Base-by-base conservation (phyloP, 2,888 invertebrate genomes). In the Latrodectus elegans region DNA sequence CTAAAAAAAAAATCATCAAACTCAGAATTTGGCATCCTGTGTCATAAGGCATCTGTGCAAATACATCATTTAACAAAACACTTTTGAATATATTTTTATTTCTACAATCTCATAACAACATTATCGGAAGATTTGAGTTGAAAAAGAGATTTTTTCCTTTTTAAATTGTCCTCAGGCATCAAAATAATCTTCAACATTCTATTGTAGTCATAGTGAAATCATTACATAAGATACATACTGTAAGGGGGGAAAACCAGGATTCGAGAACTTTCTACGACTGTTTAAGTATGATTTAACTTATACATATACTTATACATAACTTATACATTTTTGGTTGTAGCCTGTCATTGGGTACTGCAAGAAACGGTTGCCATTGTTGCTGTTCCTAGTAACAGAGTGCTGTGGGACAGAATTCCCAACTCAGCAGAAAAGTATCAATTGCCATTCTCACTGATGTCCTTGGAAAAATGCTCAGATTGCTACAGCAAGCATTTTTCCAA, bases 301-400 rank as follows among this genome's bases (percentile, higher is more conserved):
- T 49, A 10, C 1, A 14, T 10, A 72, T 49, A 38, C n/a, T 0
- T 15, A 10, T n/a, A n/a, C n/a, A 68, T 8, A 14, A 17, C 11
- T 17, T 12, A 75, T 49, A 11, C 14, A 14, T 26, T 0, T 8
- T 15, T 83, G 1, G 9, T 68, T 75, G 2, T 26, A 87, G 86
- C 86, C 8, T 87, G 86, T 51, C 75, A 75, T 38, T 87, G 86
- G 86, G 81, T 87, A 17, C 68, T 72, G 3, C 76, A 87, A n/a
- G 81, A 76, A 11, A 87, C 81, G 8, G 49, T 87, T 1, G 86
- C 81, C 11, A 76, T 87, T 0, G 17, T 87, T n/a, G 86, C 86
- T 8, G 76, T 87, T 14, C 53, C 86, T 8, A 60, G 60, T 17
- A 12, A 11, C 1, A 22, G n/a, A 8, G 49, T 11, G 1, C 12